phyloP scores from a whole-genome alignment of 2,797 vertebrate genomes.

The Sebastes wilsoni region DNA sequence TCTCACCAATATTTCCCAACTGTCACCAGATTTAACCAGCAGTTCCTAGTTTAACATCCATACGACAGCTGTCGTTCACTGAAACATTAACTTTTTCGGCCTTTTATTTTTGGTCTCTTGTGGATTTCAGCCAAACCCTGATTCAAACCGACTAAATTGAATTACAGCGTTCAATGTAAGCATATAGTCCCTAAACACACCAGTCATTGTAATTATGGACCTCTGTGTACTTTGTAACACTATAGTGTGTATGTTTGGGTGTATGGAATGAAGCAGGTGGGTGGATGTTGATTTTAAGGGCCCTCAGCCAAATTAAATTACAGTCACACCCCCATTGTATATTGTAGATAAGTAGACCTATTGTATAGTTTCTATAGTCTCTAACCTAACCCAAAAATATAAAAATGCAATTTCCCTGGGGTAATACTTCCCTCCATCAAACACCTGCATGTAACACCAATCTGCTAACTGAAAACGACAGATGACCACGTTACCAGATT shows the following conservation, averaged over 20 bases:
- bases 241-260: background rate
- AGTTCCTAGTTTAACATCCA: background rate
- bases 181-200: background rate
- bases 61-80: background rate
- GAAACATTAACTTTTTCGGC: background rate
- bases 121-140: background rate
- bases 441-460: background rate
- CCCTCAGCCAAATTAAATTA: conserved; percentile 1
- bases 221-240: background rate
- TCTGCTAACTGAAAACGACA: conserved; percentile 7
- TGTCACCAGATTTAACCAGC: background rate
- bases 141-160: background rate
- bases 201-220: background rate
- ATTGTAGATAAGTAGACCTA: background rate
- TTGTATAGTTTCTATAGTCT: background rate
- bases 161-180: background rate
- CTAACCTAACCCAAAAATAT: no score
- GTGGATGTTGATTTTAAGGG: background rate
- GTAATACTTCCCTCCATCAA: background rate
- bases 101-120: background rate
- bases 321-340: background rate
- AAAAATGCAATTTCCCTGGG: background rate
- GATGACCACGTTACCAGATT: conserved; percentile 2
- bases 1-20: background rate
- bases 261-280: background rate